Evolutionary conservation across 2,797 vertebrate genomes (phyloP).

Genomic region (Coranthus polyacanthus): DNA sequence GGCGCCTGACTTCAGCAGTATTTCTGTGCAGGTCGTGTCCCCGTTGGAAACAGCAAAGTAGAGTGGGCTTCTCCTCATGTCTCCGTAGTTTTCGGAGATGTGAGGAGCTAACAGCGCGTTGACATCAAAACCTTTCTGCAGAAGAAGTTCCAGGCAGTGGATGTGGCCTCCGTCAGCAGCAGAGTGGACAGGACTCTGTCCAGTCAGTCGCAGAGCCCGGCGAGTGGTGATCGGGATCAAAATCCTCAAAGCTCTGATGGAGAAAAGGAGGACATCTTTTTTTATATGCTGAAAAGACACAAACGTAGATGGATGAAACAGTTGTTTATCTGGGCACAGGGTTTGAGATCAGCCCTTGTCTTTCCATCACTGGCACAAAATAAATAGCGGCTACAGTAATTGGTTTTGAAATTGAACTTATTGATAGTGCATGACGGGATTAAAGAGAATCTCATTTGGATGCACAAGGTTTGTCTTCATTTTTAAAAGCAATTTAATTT

Average conservation of each 20-base stretch:
- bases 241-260: conserved; percentile 84
- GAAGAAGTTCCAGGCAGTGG: conserved; percentile 88
- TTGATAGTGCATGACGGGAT: no score
- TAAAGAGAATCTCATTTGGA: no score
- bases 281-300: neutral
- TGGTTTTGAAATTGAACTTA: no score
- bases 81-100: conserved; percentile 85
- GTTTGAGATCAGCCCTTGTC: no score
- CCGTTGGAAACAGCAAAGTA: conserved; percentile 67
- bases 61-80: conserved; percentile 84
- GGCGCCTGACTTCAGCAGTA: conserved; percentile 45
- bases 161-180: conserved; percentile 87
- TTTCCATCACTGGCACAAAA: no score
- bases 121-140: conserved; percentile 86
- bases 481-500: no score
- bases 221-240: conserved; percentile 87
- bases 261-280: conserved; percentile 9
- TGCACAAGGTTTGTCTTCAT: no score
- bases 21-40: conserved; percentile 24
- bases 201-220: conserved; percentile 84
- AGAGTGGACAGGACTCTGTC: conserved; percentile 88
- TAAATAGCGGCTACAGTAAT: no score
- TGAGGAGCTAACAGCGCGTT: conserved; percentile 82
- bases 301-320: no score
- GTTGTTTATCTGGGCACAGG: conserved; percentile 8